These are phyloP conservation scores for Hycleus phaleratus DNA, from an alignment of 1,140 invertebrate genomes.

Conservation along the genomic window DNA sequence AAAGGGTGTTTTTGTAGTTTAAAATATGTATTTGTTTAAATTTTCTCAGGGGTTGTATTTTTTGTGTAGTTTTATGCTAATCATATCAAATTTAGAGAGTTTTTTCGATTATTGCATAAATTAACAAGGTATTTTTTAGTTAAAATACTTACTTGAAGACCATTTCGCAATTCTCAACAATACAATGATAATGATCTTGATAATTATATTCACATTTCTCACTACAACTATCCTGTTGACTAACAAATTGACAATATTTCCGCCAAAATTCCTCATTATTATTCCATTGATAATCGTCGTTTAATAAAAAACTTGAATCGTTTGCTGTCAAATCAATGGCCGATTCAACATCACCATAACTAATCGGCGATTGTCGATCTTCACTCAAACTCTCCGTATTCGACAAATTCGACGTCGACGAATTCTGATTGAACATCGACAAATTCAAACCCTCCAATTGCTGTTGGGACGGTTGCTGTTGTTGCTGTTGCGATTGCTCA, in stretches of 20 bases:
- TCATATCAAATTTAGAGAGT: too few species aligned
- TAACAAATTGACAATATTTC: slow-evolving; percentile 53
- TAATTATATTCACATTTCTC: slow-evolving; percentile 62
- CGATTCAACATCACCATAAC: slow-evolving; percentile 33
- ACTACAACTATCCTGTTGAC: slow-evolving; percentile 45
- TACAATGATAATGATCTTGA: slow-evolving; percentile 74
- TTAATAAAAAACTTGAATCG: slow-evolving; percentile 30
- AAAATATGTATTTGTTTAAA: too few species aligned
- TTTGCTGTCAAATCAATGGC: slow-evolving; percentile 40
- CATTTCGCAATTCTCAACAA: slow-evolving; percentile 57
- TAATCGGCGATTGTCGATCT: slow-evolving; percentile 34
- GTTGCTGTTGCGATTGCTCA: slow-evolving; percentile 15
- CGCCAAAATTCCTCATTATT: slow-evolving; percentile 50
- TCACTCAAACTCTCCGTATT: slow-evolving; percentile 39
- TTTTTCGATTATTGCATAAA: too few species aligned
- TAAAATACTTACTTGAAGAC: slow-evolving; percentile 50
- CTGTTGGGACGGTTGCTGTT: slow-evolving; percentile 11
- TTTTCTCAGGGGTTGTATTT: background rate
- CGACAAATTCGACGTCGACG: slow-evolving; percentile 31
- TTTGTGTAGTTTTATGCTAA: too few species aligned
- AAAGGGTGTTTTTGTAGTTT: too few species aligned
- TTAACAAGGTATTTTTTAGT: too few species aligned
- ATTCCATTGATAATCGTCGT: slow-evolving; percentile 30
- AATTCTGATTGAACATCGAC: slow-evolving; percentile 31
- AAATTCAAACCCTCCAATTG: slow-evolving; percentile 30